Base-by-base conservation (phyloP, 2,888 invertebrate genomes). In the Tetanocera ferruginea region DNA sequence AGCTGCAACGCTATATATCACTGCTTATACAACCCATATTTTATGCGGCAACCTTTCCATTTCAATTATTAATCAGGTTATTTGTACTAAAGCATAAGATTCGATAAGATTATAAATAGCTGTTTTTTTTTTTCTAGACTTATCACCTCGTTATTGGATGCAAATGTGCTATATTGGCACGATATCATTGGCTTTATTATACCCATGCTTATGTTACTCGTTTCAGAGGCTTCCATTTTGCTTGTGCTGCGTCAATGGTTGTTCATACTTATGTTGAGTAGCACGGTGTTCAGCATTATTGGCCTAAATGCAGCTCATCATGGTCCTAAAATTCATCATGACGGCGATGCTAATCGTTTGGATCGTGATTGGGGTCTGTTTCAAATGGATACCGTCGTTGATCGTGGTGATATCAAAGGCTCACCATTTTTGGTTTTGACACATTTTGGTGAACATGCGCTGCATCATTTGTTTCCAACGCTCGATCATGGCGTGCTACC, bases 391-490 rank as follows among this genome's bases (percentile, higher is more conserved):
- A 92, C 95, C 0, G 91, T 94, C 0, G 92, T 93, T 34, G 95
- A 95, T 85, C 91, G 95, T 74, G 89, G 91, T 19, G 93, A 95
- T 76, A 91, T 93, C 81, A 92, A 92, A 17, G 92, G 93, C 28
- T 92, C 92, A 49, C 91, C 92, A 81, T 93, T 94, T 83, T 89
- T 94, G 82, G 92, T 93, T 2, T 86, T 95, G 60, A 94, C 94
- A 0, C 91, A 93, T 79, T 96, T 95, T 84, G 96, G 96, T 0
- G 93, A 94, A 75, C 96, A 96, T 85, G 91, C 92, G 0, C 89
- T 96, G 1, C 96, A 96, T 87, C 96, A 96, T 87, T 89, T 96
- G 17, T 94, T 96, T 83, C 96, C 96, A 0, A 94, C 95, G 0
- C 83, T 96, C 23, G 96, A 96, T 86, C 95, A 96, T 84, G 93